A percentile compares a stretch with the other conserved stretches of the same genome.
phyloP scores from a whole-genome alignment of 2,797 vertebrate species.

The Centropyge bicolor region DNA sequence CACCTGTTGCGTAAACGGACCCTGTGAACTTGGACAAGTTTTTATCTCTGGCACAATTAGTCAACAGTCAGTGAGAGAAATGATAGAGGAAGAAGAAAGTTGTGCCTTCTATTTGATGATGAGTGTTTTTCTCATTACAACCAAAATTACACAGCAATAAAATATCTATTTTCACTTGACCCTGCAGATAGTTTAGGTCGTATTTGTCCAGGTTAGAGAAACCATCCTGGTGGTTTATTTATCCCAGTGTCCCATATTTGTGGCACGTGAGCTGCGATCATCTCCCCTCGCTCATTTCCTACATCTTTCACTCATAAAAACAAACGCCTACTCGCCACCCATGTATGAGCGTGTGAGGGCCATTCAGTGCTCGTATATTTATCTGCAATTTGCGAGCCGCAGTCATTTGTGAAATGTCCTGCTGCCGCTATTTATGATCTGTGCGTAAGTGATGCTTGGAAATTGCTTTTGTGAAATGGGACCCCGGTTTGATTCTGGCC shows the following conservation, averaged over 20 bases:
- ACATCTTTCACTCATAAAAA: no score
- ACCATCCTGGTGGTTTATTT: no score
- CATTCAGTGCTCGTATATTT: not conserved
- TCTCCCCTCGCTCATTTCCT: no score
- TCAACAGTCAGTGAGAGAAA: constrained; percentile 17
- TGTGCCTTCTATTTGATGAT: not conserved
- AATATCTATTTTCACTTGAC: no score
- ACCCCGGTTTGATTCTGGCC: not conserved
- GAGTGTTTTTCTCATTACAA: no score
- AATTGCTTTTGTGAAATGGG: no score
- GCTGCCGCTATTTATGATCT: not conserved
- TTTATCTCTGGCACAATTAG: constrained; percentile 25
- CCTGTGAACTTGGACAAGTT: constrained; percentile 43
- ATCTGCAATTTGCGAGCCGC: not conserved
- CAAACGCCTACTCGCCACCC: no score
- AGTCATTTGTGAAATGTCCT: not conserved
- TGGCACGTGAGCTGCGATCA: no score
- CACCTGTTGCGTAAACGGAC: constrained; percentile 77
- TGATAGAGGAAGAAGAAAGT: not conserved
- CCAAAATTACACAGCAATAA: no score
- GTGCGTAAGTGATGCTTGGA: not conserved
- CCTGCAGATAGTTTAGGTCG: no score
- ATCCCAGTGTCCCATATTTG: no score
- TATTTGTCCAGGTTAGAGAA: no score
- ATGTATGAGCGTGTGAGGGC: not conserved